Percentiles rank a stretch among this genome's conserved stretches.
Evolutionary conservation across 2,888 invertebrate genomes (phyloP).

Genomic region (Hofmannophila pseudospretella): DNA sequence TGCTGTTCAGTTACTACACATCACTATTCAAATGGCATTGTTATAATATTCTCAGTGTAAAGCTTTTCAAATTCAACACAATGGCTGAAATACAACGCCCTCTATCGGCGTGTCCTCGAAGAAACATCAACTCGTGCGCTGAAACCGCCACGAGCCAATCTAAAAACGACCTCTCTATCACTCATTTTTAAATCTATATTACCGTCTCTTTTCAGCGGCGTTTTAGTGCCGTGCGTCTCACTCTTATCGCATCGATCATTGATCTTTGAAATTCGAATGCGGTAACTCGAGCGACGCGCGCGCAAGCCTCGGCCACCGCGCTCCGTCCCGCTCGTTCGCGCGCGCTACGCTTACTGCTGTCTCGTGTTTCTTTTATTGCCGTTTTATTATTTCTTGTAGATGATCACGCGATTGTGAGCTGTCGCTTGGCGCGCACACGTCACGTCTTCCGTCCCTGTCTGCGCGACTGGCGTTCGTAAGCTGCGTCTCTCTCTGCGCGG

Average conservation of each 20-base stretch:
- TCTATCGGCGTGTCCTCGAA: conserved; percentile 34
- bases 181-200: conserved; percentile 16
- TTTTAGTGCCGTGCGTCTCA: conserved; percentile 53
- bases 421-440: conserved; percentile 77
- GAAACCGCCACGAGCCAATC: conserved; percentile 66
- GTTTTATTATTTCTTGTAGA: conserved; percentile 79
- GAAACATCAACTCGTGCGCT: conserved; percentile 36
- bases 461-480: conserved; percentile 15
- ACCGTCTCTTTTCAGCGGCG: conserved; percentile 32
- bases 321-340: conserved; percentile 60
- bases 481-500: conserved; percentile 46
- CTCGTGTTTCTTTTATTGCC: conserved; percentile 76
- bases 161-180: conserved; percentile 35
- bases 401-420: conserved; percentile 78
- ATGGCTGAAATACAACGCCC: conserved; percentile 44
- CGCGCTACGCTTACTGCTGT: conserved; percentile 56
- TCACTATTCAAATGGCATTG: conserved; percentile 23
- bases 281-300: conserved; percentile 72
- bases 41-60: conserved; percentile 20
- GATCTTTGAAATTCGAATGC: conserved; percentile 75
- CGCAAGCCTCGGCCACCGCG: conserved; percentile 54
- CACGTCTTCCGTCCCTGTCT: conserved; percentile 47
- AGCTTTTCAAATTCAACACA: conserved; percentile 5
- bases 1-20: conserved; percentile 20
- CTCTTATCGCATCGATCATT: conserved; percentile 74